These are phyloP conservation scores for Scartelaos histophorus DNA, from an alignment of 2,113 vertebrate species.

Conservation along the genomic window DNA sequence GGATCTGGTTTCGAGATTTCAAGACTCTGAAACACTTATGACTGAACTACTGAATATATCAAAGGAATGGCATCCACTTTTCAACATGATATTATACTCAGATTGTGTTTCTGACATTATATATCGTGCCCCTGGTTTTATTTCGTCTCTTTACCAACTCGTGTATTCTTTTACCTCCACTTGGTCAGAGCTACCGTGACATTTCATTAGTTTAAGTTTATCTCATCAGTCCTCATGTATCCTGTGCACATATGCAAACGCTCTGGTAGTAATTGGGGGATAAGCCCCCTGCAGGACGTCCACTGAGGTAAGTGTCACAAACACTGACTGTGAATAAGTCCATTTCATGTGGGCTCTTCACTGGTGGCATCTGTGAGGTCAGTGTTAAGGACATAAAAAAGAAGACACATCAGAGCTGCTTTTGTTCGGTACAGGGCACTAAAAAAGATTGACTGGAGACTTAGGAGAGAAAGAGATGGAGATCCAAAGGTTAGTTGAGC, in stretches of 20 bases:
- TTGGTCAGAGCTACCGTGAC: conserved; percentile 48
- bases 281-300: conserved; percentile 15
- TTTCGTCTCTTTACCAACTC: conserved; percentile 4
- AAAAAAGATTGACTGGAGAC: conserved; percentile 50
- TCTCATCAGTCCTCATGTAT: conserved; percentile 57
- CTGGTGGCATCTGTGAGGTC: conserved; percentile 26
- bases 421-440: conserved; percentile 33
- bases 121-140: not conserved
- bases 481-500: conserved; percentile 22
- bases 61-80: too few relatives aligned
- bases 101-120: too few relatives aligned
- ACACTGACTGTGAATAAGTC: conserved; percentile 21
- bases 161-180: conserved; percentile 19
- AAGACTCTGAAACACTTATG: too few relatives aligned
- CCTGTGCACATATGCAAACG: conserved; percentile 34
- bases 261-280: conserved; percentile 12
- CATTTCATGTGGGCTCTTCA: conserved; percentile 14
- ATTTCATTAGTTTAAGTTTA: conserved; percentile 58
- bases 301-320: conserved; percentile 18
- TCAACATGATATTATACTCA: too few relatives aligned
- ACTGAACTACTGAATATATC: too few relatives aligned
- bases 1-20: not conserved
- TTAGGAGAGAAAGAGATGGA: conserved; percentile 30
- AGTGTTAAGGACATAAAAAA: not conserved
- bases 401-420: conserved; percentile 16